Evolutionary conservation across 2,888 invertebrate species (phyloP).

Genomic region (Mesoligia furuncula): DNA sequence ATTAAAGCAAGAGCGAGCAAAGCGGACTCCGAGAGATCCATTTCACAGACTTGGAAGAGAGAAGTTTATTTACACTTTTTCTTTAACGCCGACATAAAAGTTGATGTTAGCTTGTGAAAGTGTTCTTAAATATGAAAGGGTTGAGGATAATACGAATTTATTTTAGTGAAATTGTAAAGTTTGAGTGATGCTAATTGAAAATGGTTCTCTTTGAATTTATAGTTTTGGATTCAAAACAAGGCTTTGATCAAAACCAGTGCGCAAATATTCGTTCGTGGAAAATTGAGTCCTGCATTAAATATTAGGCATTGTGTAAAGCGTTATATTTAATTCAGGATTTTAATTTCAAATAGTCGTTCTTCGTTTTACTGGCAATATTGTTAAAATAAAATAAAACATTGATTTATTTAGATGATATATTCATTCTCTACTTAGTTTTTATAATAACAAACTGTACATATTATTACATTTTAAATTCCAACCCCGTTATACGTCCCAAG

Average conservation of each 20-base stretch:
- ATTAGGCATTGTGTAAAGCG: neutral
- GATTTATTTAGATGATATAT: neutral
- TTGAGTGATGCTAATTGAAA: slow-evolving; percentile 24
- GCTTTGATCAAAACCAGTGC: slow-evolving; percentile 1
- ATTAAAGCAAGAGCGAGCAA: slow-evolving; percentile 67
- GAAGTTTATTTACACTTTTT: slow-evolving; percentile 66
- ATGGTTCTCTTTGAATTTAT: slow-evolving; percentile 10
- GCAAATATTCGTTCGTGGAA: neutral
- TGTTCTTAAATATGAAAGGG: slow-evolving; percentile 49
- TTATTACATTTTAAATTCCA: slow-evolving; percentile 31
- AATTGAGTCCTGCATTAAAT: neutral
- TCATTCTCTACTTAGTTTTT: neutral
- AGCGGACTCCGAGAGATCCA: slow-evolving; percentile 62
- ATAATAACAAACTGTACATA: slow-evolving; percentile 39
- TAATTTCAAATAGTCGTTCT: neutral
- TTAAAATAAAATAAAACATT: neutral
- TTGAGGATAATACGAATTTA: slow-evolving; percentile 38
- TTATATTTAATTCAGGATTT: neutral
- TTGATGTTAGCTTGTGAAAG: slow-evolving; percentile 60
- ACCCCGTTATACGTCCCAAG: slow-evolving; percentile 31
- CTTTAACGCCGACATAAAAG: slow-evolving; percentile 62
- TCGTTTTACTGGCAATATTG: neutral
- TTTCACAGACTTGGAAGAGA: slow-evolving; percentile 51
- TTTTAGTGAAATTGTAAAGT: slow-evolving; percentile 28
- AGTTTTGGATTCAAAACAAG: slow-evolving; percentile 14